Conservation (phyloP, 2,113 vertebrate genomes). For the Strigops habroptila region DNA sequence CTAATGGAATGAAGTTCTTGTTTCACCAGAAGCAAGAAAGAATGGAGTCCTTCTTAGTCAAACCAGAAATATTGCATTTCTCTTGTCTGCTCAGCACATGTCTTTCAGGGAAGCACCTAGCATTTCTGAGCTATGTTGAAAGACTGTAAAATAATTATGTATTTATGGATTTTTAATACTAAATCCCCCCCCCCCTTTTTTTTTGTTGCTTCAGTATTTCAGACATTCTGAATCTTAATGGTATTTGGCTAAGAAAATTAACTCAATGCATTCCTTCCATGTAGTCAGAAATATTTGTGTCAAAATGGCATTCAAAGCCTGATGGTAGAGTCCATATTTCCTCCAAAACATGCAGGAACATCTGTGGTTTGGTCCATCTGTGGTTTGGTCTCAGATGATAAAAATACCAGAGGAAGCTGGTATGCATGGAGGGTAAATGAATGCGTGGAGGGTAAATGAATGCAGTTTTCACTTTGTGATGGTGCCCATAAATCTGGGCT, state of each 20-base stretch:
- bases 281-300: background rate
- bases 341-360: background rate
- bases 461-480: background rate
- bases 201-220: background rate
- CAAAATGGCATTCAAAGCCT: background rate
- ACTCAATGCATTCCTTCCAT: background rate
- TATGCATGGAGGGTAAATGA: background rate
- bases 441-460: background rate
- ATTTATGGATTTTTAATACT: background rate
- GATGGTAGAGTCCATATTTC: background rate
- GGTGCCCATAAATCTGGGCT: background rate
- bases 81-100: background rate
- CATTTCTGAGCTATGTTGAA: background rate
- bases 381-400: background rate
- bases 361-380: background rate
- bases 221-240: background rate
- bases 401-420: background rate
- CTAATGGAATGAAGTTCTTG: background rate
- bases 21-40: background rate
- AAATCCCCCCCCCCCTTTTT: background rate
- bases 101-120: background rate
- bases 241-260: background rate
- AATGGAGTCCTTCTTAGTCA: background rate
- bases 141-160: background rate
- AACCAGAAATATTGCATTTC: background rate